Conservation (phyloP, 2,888 invertebrate species). For the Oxystoma pomonae region DNA sequence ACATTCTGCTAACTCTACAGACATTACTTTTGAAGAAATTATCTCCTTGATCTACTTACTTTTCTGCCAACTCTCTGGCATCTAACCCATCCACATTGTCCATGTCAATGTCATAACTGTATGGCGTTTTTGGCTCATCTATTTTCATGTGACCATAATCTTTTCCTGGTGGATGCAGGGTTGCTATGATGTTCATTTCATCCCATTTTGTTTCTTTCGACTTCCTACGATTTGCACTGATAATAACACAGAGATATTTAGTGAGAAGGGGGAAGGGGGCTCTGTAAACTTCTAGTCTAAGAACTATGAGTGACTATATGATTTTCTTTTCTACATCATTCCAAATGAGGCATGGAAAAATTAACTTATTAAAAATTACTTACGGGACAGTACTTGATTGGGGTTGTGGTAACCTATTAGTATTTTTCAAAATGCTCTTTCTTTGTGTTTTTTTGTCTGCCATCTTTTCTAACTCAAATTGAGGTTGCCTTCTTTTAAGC, state of each 20-base stretch:
- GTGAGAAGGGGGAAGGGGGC: background rate
- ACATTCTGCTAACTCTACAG: too few relatives aligned
- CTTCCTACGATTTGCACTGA: conserved; percentile 31
- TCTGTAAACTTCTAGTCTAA: background rate
- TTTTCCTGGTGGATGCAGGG: conserved; percentile 95
- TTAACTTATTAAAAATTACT: too few relatives aligned
- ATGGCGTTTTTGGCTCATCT: conserved; percentile 97
- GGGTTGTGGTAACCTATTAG: too few relatives aligned
- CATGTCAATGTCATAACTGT: conserved; percentile 53
- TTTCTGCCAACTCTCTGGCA: conserved; percentile 72
- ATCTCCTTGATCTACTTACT: conserved; percentile 57
- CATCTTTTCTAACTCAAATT: too few relatives aligned
- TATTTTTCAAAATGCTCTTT: too few relatives aligned
- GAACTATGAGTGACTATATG: too few relatives aligned
- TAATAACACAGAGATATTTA: background rate
- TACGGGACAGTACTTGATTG: too few relatives aligned
- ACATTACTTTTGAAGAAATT: too few relatives aligned
- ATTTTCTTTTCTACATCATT: too few relatives aligned
- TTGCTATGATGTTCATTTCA: conserved; percentile 98
- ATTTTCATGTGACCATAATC: conserved; percentile 99
- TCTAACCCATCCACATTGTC: conserved; percentile 62
- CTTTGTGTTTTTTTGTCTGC: too few relatives aligned
- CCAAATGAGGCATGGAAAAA: too few relatives aligned
- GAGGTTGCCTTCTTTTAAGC: too few relatives aligned
- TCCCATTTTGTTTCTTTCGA: conserved; percentile 80